A percentile compares a stretch with the other conserved stretches of the same genome.
Evolutionary conservation across 2,888 invertebrate species (phyloP).

Genomic region (Patella pellucida): DNA sequence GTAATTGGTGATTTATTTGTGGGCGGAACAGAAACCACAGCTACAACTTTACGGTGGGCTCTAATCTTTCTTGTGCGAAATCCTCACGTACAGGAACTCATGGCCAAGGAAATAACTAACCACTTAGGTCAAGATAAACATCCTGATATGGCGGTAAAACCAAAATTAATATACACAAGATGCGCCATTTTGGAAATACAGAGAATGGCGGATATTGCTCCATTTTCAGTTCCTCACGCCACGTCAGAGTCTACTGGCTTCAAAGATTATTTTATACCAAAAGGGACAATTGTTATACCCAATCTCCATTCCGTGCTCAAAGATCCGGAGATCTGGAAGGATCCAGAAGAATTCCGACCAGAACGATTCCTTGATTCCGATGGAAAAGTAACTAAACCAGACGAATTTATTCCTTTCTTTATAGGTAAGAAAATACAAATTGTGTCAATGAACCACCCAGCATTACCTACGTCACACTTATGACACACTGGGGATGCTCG

Average conservation of each 20-base stretch:
- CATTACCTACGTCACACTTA: neutral
- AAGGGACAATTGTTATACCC: conserved; percentile 36
- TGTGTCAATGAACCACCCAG: neutral
- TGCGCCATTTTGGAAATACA: conserved; percentile 24
- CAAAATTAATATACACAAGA: conserved; percentile 19
- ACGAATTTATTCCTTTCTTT: conserved; percentile 28
- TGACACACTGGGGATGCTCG: too few species aligned
- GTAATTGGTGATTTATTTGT: conserved; percentile 37
- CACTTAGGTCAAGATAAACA: conserved; percentile 60
- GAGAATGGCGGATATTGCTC: conserved; percentile 26
- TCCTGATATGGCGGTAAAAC: conserved; percentile 26
- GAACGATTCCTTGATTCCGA: conserved; percentile 33
- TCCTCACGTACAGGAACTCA: conserved; percentile 28
- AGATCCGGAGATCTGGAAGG: conserved; percentile 35
- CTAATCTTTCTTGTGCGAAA: conserved; percentile 31
- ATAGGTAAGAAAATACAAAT: conserved; percentile 20
- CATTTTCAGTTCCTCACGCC: conserved; percentile 16
- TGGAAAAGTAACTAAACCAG: conserved; percentile 21
- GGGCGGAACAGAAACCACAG: conserved; percentile 38
- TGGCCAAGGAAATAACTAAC: conserved; percentile 65
- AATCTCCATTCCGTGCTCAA: conserved; percentile 39
- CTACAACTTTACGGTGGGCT: conserved; percentile 37
- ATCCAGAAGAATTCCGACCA: conserved; percentile 40
- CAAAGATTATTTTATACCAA: conserved; percentile 49
- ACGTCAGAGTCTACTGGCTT: conserved; percentile 42